Evolutionary conservation across 2,888 invertebrate genomes (phyloP).

Genomic region (Lapara coniferarum): DNA sequence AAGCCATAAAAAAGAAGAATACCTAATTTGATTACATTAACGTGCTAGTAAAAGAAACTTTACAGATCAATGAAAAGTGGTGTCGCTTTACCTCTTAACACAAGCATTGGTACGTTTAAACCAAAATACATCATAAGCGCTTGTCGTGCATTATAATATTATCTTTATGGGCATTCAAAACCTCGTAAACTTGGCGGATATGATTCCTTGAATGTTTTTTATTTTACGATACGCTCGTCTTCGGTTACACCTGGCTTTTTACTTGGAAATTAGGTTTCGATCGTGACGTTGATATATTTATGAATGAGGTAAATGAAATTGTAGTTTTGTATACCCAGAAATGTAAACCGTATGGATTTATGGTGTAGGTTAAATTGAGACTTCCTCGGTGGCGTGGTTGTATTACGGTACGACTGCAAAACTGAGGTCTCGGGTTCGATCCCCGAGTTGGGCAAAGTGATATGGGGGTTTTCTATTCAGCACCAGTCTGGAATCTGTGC

Average conservation of each 20-base stretch:
- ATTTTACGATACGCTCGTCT: constrained; percentile 43
- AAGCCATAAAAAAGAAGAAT: too few relatives aligned
- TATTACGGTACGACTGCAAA: too few relatives aligned
- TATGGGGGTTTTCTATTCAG: too few relatives aligned
- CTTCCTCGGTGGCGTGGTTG: too few relatives aligned
- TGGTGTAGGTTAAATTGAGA: too few relatives aligned
- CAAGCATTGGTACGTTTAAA: constrained; percentile 27
- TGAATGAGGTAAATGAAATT: constrained; percentile 1
- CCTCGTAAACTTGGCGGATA: constrained; percentile 54
- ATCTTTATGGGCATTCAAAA: constrained; percentile 65
- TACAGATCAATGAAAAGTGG: too few relatives aligned
- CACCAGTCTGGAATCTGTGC: too few relatives aligned
- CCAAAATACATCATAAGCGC: constrained; percentile 61
- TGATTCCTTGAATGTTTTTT: constrained; percentile 39
- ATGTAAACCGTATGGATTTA: too few relatives aligned
- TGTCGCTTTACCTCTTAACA: neutral
- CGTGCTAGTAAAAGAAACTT: neutral
- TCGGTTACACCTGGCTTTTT: constrained; percentile 49
- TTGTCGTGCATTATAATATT: constrained; percentile 55
- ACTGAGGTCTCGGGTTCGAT: too few relatives aligned
- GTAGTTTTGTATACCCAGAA: too few relatives aligned
- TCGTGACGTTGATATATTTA: neutral
- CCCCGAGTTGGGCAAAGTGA: too few relatives aligned
- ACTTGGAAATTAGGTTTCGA: constrained; percentile 32
- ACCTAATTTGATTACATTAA: too few relatives aligned